Evolutionary conservation across 2,888 invertebrate genomes (phyloP), one percentile per base, ranked within the genome.

Genomic region (Drosophila ustulata): DNA sequence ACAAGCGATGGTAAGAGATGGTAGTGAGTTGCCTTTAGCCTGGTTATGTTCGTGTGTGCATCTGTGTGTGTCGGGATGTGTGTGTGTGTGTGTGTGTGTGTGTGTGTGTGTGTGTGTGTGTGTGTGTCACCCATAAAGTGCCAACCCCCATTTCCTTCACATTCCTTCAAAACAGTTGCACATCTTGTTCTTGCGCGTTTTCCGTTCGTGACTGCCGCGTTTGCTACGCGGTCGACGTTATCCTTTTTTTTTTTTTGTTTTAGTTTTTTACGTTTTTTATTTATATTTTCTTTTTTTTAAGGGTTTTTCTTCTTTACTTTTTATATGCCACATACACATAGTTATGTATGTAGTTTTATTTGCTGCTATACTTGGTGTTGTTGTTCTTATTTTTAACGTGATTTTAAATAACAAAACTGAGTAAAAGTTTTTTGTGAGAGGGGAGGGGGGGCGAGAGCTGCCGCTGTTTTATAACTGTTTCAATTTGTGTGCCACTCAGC

Each of bases 41-140:
- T 72, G 64, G 41, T 34, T 50, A 39, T 49, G 39, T 55, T 52
- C 66, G 71, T 55, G 47, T 45, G 47, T 65, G 34, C 23, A 34
- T 51, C 11, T 66, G 52, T 52, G 7, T 47, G 63, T 34, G 46
- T 58, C 49, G 56, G 62, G 46, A 57, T 56, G 68, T 65, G 66
- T 64, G 63, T 34, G 46, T 58, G 51, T 59, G 62, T 49, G 59
- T 56, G 72, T 65, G 66, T 64, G 59, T 57, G 67, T 66, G 68
- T 76, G 62, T 70, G 65, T 62, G n/a, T n/a, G 51, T 59, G 62
- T 49, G 59, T 56, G 72, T 65, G 66, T 64, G 59, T 57, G 67
- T 66, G 68, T 76, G 62, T 70, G 65, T 62, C 66, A 66, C 66
- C 70, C 78, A 80, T 83, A 80, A 80, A 83, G 78, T 78, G 78